Conservation (phyloP, 2,888 invertebrate species). For the Phragmatobia fuliginosa region DNA sequence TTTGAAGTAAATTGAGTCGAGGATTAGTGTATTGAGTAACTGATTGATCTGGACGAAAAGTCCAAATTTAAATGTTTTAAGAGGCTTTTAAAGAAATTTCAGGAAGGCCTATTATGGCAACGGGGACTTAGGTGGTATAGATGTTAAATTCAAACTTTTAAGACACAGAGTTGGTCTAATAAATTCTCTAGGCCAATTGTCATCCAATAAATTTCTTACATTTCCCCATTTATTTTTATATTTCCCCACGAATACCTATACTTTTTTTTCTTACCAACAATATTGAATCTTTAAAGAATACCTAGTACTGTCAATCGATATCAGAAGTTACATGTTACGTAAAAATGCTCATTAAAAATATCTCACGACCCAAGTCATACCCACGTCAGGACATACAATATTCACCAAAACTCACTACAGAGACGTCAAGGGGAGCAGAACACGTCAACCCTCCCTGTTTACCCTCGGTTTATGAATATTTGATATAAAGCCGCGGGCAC, state of each 20-base stretch:
- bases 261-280: not conserved
- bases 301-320: not conserved
- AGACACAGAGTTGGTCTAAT: too few relatives aligned
- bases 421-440: constrained; percentile 44
- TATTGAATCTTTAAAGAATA: not conserved
- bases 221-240: too few relatives aligned
- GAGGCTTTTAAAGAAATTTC: too few relatives aligned
- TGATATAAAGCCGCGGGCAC: constrained; percentile 60
- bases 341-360: constrained; percentile 1
- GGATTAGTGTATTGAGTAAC: not conserved
- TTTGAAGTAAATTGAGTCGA: too few relatives aligned
- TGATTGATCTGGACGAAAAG: not conserved
- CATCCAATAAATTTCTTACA: too few relatives aligned
- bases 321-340: not conserved
- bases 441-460: constrained; percentile 26
- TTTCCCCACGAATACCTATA: too few relatives aligned
- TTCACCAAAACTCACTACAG: constrained; percentile 25
- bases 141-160: not conserved
- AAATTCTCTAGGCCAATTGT: too few relatives aligned
- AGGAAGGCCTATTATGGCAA: not conserved
- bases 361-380: not conserved
- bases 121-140: not conserved
- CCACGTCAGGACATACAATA: constrained; percentile 25
- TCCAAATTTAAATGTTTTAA: too few relatives aligned
- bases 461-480: constrained; percentile 75